Base-by-base conservation (phyloP, 1,140 invertebrate species). In the Diorhabda carinulata region DNA sequence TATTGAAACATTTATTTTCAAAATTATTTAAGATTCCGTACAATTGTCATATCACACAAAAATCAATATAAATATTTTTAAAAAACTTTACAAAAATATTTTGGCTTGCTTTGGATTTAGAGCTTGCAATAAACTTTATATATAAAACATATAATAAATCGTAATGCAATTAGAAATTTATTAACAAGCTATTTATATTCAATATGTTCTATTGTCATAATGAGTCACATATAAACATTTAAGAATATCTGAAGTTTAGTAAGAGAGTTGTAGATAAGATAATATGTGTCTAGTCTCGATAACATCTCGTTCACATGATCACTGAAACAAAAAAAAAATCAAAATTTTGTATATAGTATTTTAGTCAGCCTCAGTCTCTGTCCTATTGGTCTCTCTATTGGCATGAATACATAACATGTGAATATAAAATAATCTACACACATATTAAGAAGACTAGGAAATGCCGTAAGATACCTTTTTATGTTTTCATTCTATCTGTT, bases 31-130 rank as follows among this genome's bases (percentile, higher is more conserved):
- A n/a, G 6, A 52, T 52, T 52, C 6, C 47, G 47, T 64, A 64
- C 43, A 64, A 47, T 47, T 43, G n/a, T 43, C 44, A 64, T 52
- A 25, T 52, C 43, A 25, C 47, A 56, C 43, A 47, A 64, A 10
- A 25, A 64, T 43, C 7, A 64, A 9, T 10, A 43, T 40, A 45
- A 64, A 52, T 7, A 9, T 56, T 61, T 40, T 61, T 61, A 61
- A 61, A 61, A 41, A 61, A 5, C 42, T 41, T 40, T 61, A 61
- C 6, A 61, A 61, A 61, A 61, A 61, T 61, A 61, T 61, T 61
- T 61, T 61, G 59, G 59, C 59, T 40, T 41, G 47, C 47, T 52
- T 52, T 52, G 47, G 47, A 52, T 52, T 52, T 52, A 52, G 47
- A 52, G 47, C 47, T 52, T 52, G 47, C n/a, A 52, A 52, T 52